Evolutionary conservation across 1,140 invertebrate species (phyloP).

Genomic region (Patella vulgata): DNA sequence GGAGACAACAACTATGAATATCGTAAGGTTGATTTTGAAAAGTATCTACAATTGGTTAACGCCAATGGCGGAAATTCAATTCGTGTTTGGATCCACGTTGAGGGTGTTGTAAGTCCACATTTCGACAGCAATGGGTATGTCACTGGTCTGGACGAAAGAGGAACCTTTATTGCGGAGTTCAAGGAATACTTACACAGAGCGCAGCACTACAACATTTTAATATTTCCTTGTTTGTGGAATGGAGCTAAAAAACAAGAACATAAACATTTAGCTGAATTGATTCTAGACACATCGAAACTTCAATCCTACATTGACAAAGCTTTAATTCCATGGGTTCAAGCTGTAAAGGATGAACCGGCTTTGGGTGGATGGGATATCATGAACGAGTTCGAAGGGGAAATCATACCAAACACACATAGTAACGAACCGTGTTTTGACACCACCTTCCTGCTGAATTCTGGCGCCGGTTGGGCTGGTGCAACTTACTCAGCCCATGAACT

Average conservation of each 20-base stretch:
- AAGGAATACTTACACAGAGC: slow-evolving; percentile 32
- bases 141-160: slow-evolving; percentile 32
- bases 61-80: slow-evolving; percentile 62
- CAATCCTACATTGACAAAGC: slow-evolving; percentile 65
- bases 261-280: slow-evolving; percentile 45
- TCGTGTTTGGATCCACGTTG: slow-evolving; percentile 67
- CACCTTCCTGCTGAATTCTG: slow-evolving; percentile 38
- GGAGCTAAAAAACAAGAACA: slow-evolving; percentile 60
- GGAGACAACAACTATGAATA: slow-evolving; percentile 61
- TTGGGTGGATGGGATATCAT: slow-evolving; percentile 67
- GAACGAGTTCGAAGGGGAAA: slow-evolving; percentile 66
- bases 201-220: slow-evolving; percentile 56
- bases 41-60: slow-evolving; percentile 52
- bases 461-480: slow-evolving; percentile 63
- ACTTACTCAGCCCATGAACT: slow-evolving; percentile 42
- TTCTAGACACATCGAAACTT: slow-evolving; percentile 63
- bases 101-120: slow-evolving; percentile 62
- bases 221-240: slow-evolving; percentile 65
- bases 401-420: slow-evolving; percentile 47
- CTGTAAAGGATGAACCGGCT: slow-evolving; percentile 60
- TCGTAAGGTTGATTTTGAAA: slow-evolving; percentile 43
- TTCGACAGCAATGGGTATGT: slow-evolving; percentile 42
- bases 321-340: slow-evolving; percentile 57
- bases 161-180: slow-evolving; percentile 45
- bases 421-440: slow-evolving; percentile 63